A percentile compares a stretch with the other conserved stretches of the same genome.
Evolutionary conservation across 2,797 vertebrate species (phyloP).

Genomic region (Lepilemur septentrionalis): DNA sequence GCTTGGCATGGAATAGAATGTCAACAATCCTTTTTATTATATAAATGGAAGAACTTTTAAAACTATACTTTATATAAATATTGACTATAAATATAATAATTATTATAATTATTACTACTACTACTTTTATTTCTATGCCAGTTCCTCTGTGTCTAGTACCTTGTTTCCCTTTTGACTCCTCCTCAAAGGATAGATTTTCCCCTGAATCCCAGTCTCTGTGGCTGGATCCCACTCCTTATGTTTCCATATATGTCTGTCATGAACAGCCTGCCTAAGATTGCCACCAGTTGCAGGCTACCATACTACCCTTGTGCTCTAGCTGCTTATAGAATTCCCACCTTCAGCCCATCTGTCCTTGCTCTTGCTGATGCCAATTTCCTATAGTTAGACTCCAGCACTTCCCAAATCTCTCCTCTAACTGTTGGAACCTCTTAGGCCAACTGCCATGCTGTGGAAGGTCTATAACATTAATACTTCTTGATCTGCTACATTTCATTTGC

Average conservation of each 20-base stretch:
- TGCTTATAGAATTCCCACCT: neutral
- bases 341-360: neutral
- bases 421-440: neutral
- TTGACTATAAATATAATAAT: neutral
- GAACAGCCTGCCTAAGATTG: neutral
- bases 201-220: neutral
- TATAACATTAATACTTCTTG: neutral
- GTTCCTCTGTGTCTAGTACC: neutral
- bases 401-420: neutral
- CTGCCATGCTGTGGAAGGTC: neutral
- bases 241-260: neutral
- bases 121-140: conserved; percentile 3
- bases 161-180: neutral
- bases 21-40: neutral
- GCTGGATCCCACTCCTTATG: neutral
- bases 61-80: neutral
- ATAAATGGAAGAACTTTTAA: neutral
- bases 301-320: neutral
- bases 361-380: neutral
- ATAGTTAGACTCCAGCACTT: neutral
- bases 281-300: neutral
- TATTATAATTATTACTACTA: neutral
- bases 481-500: neutral
- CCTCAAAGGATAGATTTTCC: neutral
- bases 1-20: neutral